Base-by-base conservation (phyloP, 2,113 vertebrate genomes). In the Calidris pygmaea region DNA sequence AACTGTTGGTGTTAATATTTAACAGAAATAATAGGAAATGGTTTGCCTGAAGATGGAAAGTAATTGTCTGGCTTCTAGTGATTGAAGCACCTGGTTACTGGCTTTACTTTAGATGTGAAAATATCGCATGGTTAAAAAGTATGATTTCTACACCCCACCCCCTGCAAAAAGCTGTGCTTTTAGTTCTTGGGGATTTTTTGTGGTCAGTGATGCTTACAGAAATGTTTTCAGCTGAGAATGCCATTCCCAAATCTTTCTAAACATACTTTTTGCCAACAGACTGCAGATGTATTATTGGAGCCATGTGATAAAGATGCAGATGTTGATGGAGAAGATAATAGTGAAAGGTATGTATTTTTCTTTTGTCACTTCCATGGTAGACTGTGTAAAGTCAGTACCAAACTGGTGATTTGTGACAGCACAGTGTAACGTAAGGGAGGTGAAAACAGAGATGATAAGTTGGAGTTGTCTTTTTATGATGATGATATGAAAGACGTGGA, bases 271-370 rank as follows among this genome's bases (percentile, higher is more conserved):
- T 93, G 59, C 93, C 87, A 87, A 63, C 96, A 98, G 98, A 39
- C 96, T 97, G 82, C 94, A 96, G 98, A 95, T 5, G 32, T 98
- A 68, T 94, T 98, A 80, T 93, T 99, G 97, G 98, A 99, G 93
- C 97, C 97, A 65, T 98, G 97, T 60, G 97, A 97, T 95, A 98
- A 98, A 98, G 98, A 98, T 92, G 95, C 98, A 90, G 98, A 98
- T 95, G 90, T 95, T 87, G 98, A 98, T 92, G 97, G 97, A 90
- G 98, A 98, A 97, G 98, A 98, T 97, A 98, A 98, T 96, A 97
- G 98, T 95, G 98, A 98, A 97, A 98, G 98, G 99, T 99, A 95
- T 53, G 96, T 81, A 89, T 80, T 96, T 95, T 66, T 76, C 89
- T 79, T 52, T 85, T 78, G 32, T 77, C 35, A 58, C 27, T 59